Evolutionary conservation across 1,140 invertebrate species (phyloP).

Genomic region (Anastatus disparis): DNA sequence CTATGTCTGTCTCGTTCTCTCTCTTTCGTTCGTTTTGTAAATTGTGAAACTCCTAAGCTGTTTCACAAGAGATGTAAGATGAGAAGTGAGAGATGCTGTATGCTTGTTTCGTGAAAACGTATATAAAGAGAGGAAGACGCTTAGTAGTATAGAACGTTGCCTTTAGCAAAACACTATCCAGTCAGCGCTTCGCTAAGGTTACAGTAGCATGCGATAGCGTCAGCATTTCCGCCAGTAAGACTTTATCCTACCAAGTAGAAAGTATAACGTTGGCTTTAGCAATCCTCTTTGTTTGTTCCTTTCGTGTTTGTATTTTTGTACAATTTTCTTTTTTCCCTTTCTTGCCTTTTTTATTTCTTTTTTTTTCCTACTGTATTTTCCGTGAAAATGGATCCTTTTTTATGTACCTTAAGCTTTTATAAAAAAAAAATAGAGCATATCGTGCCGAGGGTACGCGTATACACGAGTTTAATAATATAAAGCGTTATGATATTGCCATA

Average conservation of each 20-base stretch:
- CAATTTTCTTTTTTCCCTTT: not conserved
- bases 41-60: too few species aligned
- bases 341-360: not conserved
- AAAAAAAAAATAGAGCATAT: too few species aligned
- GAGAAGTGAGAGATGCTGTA: not conserved
- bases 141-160: not conserved
- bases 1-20: not conserved
- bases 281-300: too few species aligned
- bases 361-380: not conserved
- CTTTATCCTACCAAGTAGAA: too few species aligned
- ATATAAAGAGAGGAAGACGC: not conserved
- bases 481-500: not conserved
- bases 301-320: constrained; percentile 5
- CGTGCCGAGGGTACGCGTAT: too few species aligned
- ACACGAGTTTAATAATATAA: not conserved
- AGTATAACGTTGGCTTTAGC: too few species aligned
- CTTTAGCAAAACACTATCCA: not conserved
- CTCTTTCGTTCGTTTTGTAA: too few species aligned
- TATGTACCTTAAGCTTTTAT: not conserved
- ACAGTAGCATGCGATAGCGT: too few species aligned
- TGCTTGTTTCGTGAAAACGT: not conserved
- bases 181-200: constrained; percentile 6
- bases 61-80: not conserved
- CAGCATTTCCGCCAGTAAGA: constrained; percentile 21
- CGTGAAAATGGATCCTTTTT: not conserved